These are phyloP conservation scores for Drosophila suboccidentalis DNA, from an alignment of 2,888 invertebrate species.

Conservation along the genomic window DNA sequence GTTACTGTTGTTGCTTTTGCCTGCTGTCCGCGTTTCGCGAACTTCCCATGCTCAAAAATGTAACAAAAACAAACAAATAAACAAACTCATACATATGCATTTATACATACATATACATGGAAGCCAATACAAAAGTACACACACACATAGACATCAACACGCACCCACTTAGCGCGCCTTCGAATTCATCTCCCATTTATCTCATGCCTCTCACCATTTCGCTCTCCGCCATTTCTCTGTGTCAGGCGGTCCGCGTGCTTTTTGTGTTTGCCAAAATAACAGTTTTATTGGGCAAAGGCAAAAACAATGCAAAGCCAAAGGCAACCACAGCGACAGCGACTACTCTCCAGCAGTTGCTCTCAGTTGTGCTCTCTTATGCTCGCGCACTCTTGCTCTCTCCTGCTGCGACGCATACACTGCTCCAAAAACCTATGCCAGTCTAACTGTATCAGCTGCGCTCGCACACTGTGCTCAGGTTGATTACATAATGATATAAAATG, in stretches of 20 bases:
- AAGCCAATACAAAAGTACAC: conserved; percentile 18
- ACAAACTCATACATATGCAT: conserved; percentile 49
- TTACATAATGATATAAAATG: background rate
- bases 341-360: conserved; percentile 36
- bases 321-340: conserved; percentile 22
- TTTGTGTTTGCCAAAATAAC: conserved; percentile 70
- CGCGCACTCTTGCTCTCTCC: conserved; percentile 33
- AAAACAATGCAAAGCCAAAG: conserved; percentile 30
- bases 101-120: conserved; percentile 10
- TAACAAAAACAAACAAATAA: conserved; percentile 75
- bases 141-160: conserved; percentile 28
- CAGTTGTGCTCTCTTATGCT: conserved; percentile 18
- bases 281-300: conserved; percentile 50
- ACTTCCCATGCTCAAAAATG: conserved; percentile 38
- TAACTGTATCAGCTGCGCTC: conserved; percentile 10
- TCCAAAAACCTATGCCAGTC: conserved; percentile 15
- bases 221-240: conserved; percentile 16
- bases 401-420: conserved; percentile 31
- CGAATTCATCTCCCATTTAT: conserved; percentile 7
- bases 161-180: conserved; percentile 54
- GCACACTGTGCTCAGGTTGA: conserved; percentile 2
- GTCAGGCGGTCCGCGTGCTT: conserved; percentile 48
- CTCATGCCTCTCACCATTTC: background rate
- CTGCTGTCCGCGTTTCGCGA: conserved; percentile 30
- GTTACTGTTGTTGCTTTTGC: conserved; percentile 25